Evolutionary conservation across 2,113 vertebrate genomes (phyloP).

Genomic region (Morphnarchus princeps): DNA sequence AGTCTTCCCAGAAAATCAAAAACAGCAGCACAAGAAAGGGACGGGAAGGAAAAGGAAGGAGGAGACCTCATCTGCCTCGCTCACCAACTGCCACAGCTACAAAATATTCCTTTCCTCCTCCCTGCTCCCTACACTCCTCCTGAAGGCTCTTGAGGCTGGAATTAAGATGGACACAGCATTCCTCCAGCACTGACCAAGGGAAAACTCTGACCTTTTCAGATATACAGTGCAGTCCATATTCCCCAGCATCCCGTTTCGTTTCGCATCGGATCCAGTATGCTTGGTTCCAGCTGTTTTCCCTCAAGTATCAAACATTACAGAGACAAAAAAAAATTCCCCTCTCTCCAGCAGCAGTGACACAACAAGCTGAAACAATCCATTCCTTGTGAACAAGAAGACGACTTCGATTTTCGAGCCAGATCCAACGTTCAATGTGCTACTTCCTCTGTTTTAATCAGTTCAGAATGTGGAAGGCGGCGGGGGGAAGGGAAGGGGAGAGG

Average conservation of each 20-base stretch:
- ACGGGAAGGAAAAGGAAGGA: constrained; percentile 43
- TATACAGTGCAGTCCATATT: constrained; percentile 75
- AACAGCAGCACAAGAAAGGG: constrained; percentile 63
- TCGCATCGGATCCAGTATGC: constrained; percentile 70
- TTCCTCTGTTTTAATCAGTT: constrained; percentile 74
- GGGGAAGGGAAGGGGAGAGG: constrained; percentile 18
- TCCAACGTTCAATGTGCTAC: constrained; percentile 65
- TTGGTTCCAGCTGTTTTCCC: constrained; percentile 83
- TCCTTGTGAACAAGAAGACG: constrained; percentile 77
- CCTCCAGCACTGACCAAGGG: constrained; percentile 72
- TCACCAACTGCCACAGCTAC: constrained; percentile 42
- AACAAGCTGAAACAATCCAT: constrained; percentile 78
- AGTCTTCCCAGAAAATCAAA: constrained; percentile 71
- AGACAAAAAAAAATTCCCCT: constrained; percentile 68
- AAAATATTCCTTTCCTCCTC: constrained; percentile 42
- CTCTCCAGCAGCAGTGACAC: constrained; percentile 74
- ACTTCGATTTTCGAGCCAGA: constrained; percentile 68
- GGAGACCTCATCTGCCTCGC: constrained; percentile 44
- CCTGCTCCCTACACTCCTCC: constrained; percentile 38
- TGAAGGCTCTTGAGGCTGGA: constrained; percentile 41
- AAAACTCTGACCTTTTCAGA: constrained; percentile 80
- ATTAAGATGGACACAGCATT: constrained; percentile 66
- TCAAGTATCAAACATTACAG: constrained; percentile 82
- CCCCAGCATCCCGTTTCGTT: constrained; percentile 74
- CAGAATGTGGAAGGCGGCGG: constrained; percentile 37